Evolutionary conservation across 2,888 invertebrate genomes (phyloP).

Genomic region (Drosophila pseudotakahashii): DNA sequence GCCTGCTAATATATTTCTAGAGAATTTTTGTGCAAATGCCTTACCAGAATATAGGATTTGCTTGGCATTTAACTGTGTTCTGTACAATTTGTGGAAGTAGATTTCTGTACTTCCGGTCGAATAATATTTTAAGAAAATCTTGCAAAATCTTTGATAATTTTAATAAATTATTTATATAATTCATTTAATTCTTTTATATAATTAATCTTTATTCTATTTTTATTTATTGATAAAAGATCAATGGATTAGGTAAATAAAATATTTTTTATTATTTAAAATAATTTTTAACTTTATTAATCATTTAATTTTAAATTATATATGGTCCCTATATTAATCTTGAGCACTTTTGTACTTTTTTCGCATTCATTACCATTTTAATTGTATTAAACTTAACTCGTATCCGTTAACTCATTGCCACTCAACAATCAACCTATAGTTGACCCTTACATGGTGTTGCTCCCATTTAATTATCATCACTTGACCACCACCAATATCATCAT

Average conservation of each 20-base stretch:
- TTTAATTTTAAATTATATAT: too few species aligned
- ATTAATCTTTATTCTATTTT: too few species aligned
- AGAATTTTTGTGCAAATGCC: not conserved
- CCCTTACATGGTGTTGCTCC: slow-evolving; percentile 2
- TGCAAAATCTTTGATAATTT: too few species aligned
- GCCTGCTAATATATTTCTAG: not conserved
- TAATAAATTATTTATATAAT: too few species aligned
- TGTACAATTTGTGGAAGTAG: not conserved
- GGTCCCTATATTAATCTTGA: not conserved
- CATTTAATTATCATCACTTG: slow-evolving; percentile 42
- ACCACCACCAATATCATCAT: not conserved
- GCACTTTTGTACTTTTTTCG: not conserved
- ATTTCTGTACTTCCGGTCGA: not conserved
- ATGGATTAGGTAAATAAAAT: too few species aligned
- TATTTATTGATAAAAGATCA: too few species aligned
- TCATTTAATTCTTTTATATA: not conserved
- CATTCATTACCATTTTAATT: not conserved
- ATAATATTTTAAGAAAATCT: not conserved
- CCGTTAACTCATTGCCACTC: slow-evolving; percentile 1
- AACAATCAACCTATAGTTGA: not conserved
- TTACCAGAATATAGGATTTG: not conserved
- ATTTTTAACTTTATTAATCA: too few species aligned
- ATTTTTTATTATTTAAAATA: not conserved
- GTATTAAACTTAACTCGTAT: slow-evolving; percentile 4
- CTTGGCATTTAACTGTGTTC: not conserved